Conservation (phyloP, 2,113 vertebrate species). For the Felis chaus region DNA sequence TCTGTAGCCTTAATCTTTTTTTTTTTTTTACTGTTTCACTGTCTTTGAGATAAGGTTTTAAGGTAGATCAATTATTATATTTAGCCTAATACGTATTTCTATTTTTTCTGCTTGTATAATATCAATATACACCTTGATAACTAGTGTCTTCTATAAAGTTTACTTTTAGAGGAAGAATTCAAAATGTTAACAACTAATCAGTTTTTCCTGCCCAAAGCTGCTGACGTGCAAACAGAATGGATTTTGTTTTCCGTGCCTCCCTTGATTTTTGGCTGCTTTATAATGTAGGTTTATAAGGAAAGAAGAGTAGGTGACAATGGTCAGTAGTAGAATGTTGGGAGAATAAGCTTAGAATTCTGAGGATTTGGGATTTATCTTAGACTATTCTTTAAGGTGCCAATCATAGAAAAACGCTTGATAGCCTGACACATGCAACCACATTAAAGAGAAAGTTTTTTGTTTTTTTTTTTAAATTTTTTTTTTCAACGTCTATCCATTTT, state of each 20-base stretch:
- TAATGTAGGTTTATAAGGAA: not conserved
- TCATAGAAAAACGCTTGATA: not conserved
- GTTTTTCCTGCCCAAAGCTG: constrained; percentile 31
- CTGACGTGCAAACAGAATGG: not conserved
- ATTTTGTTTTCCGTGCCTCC: not conserved
- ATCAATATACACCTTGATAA: not conserved
- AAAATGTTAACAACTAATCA: constrained; percentile 40
- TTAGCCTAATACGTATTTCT: not conserved
- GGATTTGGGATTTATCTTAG: not conserved
- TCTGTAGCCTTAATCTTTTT: not conserved
- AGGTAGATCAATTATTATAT: not conserved
- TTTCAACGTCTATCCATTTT: no score
- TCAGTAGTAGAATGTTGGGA: not conserved
- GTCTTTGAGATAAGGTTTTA: not conserved
- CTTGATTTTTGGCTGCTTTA: not conserved
- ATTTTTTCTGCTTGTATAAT: not conserved
- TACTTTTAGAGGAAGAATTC: constrained; percentile 28
- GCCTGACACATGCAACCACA: not conserved
- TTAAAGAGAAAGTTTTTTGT: not conserved
- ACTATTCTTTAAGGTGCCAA: not conserved
- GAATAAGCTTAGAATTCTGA: not conserved
- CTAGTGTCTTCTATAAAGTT: constrained; percentile 9
- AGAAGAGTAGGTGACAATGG: not conserved
- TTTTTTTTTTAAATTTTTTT: no score
- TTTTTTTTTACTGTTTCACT: not conserved